These are phyloP conservation scores for Subacronicta megacephala DNA, from an alignment of 2,888 invertebrate genomes.

Conservation along the genomic window DNA sequence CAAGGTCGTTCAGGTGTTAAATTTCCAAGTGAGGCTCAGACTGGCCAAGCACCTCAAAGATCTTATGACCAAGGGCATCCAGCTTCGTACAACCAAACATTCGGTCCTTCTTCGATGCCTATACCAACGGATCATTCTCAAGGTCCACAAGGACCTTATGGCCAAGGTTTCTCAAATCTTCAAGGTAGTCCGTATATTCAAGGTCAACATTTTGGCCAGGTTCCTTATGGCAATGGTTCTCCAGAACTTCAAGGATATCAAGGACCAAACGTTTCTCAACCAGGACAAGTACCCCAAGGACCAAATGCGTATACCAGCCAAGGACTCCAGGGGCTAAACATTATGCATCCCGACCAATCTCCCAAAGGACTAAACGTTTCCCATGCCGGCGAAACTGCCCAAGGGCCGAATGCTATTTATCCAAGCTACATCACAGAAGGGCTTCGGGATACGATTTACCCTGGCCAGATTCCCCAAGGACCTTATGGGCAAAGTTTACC, in stretches of 20 bases:
- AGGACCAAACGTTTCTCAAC: background rate
- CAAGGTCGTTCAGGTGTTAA: too few relatives aligned
- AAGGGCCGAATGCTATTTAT: too few relatives aligned
- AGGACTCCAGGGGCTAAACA: too few relatives aligned
- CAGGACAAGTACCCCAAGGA: too few relatives aligned
- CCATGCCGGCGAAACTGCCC: background rate
- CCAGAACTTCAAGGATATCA: background rate
- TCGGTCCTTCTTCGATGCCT: background rate
- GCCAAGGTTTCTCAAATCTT: background rate
- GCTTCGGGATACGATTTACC: background rate
- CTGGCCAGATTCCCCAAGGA: background rate
- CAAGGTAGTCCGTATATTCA: background rate
- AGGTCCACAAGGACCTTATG: background rate
- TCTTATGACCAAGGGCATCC: background rate
- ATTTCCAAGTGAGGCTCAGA: too few relatives aligned
- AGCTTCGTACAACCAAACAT: constrained; percentile 18
- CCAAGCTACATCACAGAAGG: background rate
- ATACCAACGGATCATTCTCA: background rate
- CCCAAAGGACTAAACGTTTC: background rate
- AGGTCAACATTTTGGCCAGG: background rate
- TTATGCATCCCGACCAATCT: too few relatives aligned
- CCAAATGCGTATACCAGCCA: too few relatives aligned
- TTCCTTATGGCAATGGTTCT: background rate
- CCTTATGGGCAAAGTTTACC: background rate
- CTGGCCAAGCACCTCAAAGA: background rate